Evolutionary conservation across 1,140 invertebrate species (phyloP), one percentile per base, ranked within the genome.

Genomic region (Conopomorpha cramerella): DNA sequence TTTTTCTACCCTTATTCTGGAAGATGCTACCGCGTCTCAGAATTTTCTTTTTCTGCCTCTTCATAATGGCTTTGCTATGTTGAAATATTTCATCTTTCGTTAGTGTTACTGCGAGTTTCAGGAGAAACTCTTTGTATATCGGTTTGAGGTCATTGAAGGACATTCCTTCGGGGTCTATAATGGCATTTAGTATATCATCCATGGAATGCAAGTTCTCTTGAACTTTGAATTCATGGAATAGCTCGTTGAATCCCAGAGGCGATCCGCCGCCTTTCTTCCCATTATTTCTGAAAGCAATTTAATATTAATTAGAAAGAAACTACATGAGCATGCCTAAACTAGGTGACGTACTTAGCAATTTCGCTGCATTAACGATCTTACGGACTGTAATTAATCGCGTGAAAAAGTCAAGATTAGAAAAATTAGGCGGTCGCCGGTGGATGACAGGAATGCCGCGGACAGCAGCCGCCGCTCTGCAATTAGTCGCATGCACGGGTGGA

Each of bases 121-220:
- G 61, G 15, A 94, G 71, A 53, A 94, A 91, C 73, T 94, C 91
- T 66, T 93, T 92, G 59, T 95, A 93, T 25, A 93, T 88, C 2
- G 92, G 92, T 64, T 93, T 93, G 30, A 94, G 73, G 47, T 93
- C 91, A 72, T 93, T 94, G 70, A 93, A 95, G 13, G 90, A 92
- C 91, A 95, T 94, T 31, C 92, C 91, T 58, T 93, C 89, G 1
- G 90, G 85, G 73, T 93, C 90, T 41, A 94, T 92, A 49, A 95
- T 93, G 45, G 88, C 87, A 46, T 87, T 87, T 10, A 95, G 80
- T 36, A 95, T 92, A 53, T 93, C 91, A 63, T 95, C 92, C 65
- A 93, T 85, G 34, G 87, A 92, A 52, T 90, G 88, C 15, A 93
- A 77, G 44, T 91, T 91, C 67, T 93, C 91, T 70, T 92, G 89